A percentile compares a stretch with the other conserved stretches of the same genome.
Conservation (phyloP, 1,140 invertebrate genomes). For the Drosophila pachea region DNA sequence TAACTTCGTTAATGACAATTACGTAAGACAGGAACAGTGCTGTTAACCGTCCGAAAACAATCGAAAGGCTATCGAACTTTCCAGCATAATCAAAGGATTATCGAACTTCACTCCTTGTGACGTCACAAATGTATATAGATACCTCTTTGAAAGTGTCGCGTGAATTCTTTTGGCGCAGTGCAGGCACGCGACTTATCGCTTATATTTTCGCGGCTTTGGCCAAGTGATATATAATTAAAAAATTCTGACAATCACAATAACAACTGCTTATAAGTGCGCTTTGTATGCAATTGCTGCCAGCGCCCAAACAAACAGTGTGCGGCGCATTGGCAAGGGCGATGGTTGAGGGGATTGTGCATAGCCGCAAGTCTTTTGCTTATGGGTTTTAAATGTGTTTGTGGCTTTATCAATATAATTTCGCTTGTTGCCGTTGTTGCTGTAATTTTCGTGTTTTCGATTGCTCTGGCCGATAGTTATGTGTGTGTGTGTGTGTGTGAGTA, state of each 20-base stretch:
- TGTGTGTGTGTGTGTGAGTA: slow-evolving; percentile 24
- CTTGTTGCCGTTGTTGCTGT: slow-evolving; percentile 52
- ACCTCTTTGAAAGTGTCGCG: background rate
- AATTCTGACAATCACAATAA: slow-evolving; percentile 48
- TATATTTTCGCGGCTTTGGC: slow-evolving; percentile 22
- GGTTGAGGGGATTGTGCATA: slow-evolving; percentile 11
- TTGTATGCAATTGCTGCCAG: slow-evolving; percentile 13
- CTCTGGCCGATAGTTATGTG: slow-evolving; percentile 54
- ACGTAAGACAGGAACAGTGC: too few species aligned
- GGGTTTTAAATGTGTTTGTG: slow-evolving; percentile 69
- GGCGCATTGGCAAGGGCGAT: background rate
- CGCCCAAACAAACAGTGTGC: slow-evolving; percentile 10
- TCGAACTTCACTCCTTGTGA: slow-evolving; percentile 8
- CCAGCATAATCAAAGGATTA: background rate
- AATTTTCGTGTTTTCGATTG: slow-evolving; percentile 63
- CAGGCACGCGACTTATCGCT: slow-evolving; percentile 55
- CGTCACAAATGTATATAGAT: background rate
- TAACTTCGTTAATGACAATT: too few species aligned
- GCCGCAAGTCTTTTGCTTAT: slow-evolving; percentile 58
- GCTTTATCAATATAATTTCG: slow-evolving; percentile 69
- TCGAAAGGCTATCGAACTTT: background rate
- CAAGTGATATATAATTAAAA: slow-evolving; percentile 48
- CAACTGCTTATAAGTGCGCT: slow-evolving; percentile 21
- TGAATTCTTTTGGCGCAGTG: slow-evolving; percentile 42
- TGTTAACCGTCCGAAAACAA: too few species aligned